Evolutionary conservation across 2,888 invertebrate species (phyloP).

Genomic region (Cataglyphis altisquamis): DNA sequence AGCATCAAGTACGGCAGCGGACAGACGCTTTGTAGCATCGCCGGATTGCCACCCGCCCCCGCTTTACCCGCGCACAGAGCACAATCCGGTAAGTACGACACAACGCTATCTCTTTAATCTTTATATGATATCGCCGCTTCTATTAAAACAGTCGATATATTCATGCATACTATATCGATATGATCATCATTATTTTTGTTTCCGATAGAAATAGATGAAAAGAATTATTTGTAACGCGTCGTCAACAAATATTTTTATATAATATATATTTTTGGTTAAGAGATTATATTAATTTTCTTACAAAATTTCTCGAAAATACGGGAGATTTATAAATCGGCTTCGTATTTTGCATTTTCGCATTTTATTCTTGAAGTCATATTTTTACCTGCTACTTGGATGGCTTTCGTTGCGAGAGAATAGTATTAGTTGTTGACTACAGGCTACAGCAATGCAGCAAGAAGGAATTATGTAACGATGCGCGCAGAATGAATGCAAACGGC

Average conservation of each 20-base stretch:
- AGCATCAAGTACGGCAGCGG: slow-evolving; percentile 86
- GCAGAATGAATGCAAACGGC: background rate
- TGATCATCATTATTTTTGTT: background rate
- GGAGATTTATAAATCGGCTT: background rate
- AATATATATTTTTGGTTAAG: background rate
- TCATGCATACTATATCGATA: background rate
- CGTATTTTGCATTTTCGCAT: background rate
- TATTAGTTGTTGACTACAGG: background rate
- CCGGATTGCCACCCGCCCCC: slow-evolving; percentile 83
- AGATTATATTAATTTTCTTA: background rate
- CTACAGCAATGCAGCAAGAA: background rate
- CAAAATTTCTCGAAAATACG: background rate
- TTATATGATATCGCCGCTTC: background rate
- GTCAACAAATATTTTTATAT: background rate
- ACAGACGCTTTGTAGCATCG: slow-evolving; percentile 84
- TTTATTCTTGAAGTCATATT: slow-evolving; percentile 31
- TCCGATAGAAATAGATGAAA: background rate
- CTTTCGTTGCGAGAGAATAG: background rate
- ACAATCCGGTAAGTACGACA: slow-evolving; percentile 79
- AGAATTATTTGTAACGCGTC: background rate
- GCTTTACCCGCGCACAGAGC: slow-evolving; percentile 79
- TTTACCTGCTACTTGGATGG: background rate
- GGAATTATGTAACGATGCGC: slow-evolving; percentile 34
- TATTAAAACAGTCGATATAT: background rate
- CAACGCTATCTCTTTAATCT: background rate